A percentile compares a stretch with the other conserved stretches of the same genome.
Evolutionary conservation across 37 sponge, comb jelly and placozoan genomes (phyloP).

Genomic region (Diacarnus erythraeanus): DNA sequence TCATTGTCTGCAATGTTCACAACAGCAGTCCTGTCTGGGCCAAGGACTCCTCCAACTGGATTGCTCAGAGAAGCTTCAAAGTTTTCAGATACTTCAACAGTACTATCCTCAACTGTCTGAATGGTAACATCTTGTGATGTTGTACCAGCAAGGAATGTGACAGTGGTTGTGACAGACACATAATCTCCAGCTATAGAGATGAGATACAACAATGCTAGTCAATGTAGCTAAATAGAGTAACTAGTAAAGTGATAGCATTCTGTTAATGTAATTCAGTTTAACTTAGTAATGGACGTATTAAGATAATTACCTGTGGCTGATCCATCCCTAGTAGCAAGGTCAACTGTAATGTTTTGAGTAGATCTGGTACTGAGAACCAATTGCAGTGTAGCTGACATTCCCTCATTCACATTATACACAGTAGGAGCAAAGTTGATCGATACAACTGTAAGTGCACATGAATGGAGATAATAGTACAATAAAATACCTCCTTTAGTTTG

Average conservation of each 20-base stretch:
- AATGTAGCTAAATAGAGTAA: no score
- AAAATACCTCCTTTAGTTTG: no score
- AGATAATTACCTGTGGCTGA: no score
- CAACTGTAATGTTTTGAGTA: not conserved
- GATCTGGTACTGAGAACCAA: not conserved
- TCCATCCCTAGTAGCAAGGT: not conserved
- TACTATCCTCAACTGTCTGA: no score
- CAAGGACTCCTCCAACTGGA: not conserved
- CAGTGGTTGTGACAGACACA: no score
- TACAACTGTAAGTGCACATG: no score
- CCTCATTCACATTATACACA: not conserved
- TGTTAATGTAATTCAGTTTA: no score
- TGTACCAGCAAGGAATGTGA: no score
- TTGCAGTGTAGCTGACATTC: not conserved
- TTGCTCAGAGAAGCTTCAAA: not conserved
- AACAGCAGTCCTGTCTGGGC: not conserved
- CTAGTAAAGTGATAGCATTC: no score
- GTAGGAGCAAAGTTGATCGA: not conserved
- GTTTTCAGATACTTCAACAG: not conserved
- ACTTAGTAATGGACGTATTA: no score
- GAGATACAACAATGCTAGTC: no score
- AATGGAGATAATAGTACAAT: no score
- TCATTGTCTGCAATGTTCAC: constrained; percentile 14
- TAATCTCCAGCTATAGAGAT: not conserved
- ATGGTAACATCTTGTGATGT: not conserved